These are phyloP conservation scores for Laspeyria flexula DNA, from an alignment of 2,888 invertebrate genomes.

Conservation along the genomic window DNA sequence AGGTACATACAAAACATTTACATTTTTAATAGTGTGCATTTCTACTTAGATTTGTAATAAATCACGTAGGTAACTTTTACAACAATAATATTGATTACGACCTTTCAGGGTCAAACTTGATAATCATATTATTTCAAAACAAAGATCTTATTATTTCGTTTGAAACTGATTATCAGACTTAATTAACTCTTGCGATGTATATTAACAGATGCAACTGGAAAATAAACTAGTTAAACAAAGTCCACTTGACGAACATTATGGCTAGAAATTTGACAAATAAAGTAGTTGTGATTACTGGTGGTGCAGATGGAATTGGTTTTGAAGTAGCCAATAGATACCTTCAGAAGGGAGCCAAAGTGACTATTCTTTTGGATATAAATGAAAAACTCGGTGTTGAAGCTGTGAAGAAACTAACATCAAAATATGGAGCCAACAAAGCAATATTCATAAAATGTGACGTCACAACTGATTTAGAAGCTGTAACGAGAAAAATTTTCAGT, in stretches of 20 bases:
- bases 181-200: neutral
- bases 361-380: slow-evolving; percentile 58
- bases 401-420: slow-evolving; percentile 65
- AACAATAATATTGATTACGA: too few species aligned
- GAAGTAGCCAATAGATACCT: slow-evolving; percentile 73
- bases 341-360: slow-evolving; percentile 62
- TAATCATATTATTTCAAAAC: neutral
- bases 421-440: slow-evolving; percentile 72
- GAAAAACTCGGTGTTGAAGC: slow-evolving; percentile 65
- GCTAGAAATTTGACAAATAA: slow-evolving; percentile 41
- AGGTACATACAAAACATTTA: too few species aligned
- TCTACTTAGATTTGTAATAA: too few species aligned
- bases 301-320: slow-evolving; percentile 80
- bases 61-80: too few species aligned
- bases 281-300: slow-evolving; percentile 75
- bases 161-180: too few species aligned
- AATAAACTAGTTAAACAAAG: neutral
- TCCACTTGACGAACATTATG: slow-evolving; percentile 23
- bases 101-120: too few species aligned
- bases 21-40: too few species aligned
- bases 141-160: neutral
- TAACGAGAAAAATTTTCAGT: slow-evolving; percentile 60
- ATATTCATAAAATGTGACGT: slow-evolving; percentile 82
- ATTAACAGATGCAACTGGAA: neutral
- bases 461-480: slow-evolving; percentile 71